Conservation (phyloP, 2,113 vertebrate genomes). For the Dendrocopos noguchii region DNA sequence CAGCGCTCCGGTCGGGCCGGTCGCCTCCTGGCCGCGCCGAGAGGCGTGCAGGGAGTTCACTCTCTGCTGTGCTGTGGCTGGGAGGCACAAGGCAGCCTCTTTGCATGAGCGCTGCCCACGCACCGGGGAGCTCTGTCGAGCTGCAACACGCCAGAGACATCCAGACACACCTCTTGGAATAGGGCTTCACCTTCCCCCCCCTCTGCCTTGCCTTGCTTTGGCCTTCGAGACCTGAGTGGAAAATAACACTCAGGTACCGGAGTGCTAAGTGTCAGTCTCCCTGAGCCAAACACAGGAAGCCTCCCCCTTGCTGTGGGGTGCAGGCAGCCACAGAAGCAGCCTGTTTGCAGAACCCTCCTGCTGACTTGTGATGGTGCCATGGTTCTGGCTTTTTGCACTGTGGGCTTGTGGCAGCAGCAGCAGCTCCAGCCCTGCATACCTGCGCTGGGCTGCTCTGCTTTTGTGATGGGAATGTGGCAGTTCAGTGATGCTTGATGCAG, state of each 20-base stretch:
- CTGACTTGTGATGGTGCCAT: accelerated
- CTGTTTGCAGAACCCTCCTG: accelerated
- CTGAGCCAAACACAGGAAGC: not conserved
- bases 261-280: not conserved
- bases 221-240: not conserved
- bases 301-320: accelerated
- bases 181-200: not conserved
- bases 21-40: accelerated
- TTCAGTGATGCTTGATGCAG: not conserved
- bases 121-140: not conserved
- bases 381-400: accelerated
- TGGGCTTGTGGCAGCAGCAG: not conserved
- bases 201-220: not conserved
- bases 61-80: not conserved
- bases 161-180: not conserved
- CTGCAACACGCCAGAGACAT: not conserved
- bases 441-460: accelerated
- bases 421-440: not conserved
- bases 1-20: accelerated
- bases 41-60: slow-evolving; percentile 3
- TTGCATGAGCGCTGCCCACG: not conserved
- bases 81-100: not conserved
- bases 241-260: not conserved
- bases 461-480: not conserved
- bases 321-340: not conserved